These are phyloP conservation scores for Varecia variegata DNA, from an alignment of 2,797 vertebrate genomes.

Conservation along the genomic window DNA sequence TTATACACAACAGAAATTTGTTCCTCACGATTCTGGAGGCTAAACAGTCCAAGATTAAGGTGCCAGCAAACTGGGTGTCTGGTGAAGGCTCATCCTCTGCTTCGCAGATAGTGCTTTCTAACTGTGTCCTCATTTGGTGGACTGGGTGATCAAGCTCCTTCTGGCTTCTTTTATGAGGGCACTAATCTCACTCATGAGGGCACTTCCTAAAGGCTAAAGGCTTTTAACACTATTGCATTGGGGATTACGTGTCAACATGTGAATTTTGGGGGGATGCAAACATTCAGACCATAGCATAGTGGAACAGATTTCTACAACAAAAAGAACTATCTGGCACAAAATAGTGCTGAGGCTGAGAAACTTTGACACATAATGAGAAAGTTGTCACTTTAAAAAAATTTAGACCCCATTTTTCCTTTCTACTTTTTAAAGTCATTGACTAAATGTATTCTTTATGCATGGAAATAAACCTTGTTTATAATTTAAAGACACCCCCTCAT, in stretches of 20 bases:
- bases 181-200: neutral
- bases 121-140: neutral
- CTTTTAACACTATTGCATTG: neutral
- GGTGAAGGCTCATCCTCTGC: neutral
- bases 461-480: constrained; percentile 40
- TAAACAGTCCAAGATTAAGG: neutral
- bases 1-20: neutral
- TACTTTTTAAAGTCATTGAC: constrained; percentile 9
- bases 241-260: neutral
- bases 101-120: neutral
- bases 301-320: neutral
- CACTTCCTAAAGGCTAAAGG: neutral
- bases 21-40: neutral
- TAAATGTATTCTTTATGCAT: constrained; percentile 14
- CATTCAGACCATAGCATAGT: neutral
- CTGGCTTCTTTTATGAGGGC: neutral
- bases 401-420: neutral
- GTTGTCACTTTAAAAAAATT: neutral
- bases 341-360: neutral
- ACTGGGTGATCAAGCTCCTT: neutral
- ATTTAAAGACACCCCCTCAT: neutral
- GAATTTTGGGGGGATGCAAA: neutral
- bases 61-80: neutral
- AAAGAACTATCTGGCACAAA: neutral
- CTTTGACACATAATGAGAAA: neutral